phyloP scores from a whole-genome alignment of 2,113 vertebrate species.

The Rousettus leschenaultii region DNA sequence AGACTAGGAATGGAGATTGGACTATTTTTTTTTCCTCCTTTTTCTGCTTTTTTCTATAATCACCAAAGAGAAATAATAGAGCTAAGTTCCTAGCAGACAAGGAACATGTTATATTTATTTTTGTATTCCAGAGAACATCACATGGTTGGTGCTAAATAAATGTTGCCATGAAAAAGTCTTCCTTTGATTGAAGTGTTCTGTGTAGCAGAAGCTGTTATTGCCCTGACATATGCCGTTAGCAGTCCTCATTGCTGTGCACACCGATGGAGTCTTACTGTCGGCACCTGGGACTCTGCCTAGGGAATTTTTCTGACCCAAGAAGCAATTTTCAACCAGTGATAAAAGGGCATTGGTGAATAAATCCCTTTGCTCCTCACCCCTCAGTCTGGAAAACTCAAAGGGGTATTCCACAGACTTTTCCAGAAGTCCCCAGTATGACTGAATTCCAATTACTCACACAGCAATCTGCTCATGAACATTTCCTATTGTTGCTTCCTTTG shows the following conservation, averaged over 20 bases:
- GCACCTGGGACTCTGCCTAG: not conserved
- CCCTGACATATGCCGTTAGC: not conserved
- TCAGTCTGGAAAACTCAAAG: not conserved
- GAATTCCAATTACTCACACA: not conserved
- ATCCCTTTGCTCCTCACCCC: not conserved
- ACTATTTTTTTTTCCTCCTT: not conserved
- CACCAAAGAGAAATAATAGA: not conserved
- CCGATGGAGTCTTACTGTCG: not conserved
- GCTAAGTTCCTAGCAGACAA: not conserved
- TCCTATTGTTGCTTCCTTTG: rapidly evolving
- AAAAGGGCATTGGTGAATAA: not conserved
- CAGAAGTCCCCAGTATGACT: not conserved
- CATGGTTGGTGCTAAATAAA: not conserved
- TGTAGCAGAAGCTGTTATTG: not conserved
- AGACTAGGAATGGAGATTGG: not conserved
- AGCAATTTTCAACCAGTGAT: not conserved
- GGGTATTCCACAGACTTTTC: not conserved
- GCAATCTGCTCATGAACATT: not conserved
- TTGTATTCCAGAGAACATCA: not conserved
- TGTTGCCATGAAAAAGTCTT: not conserved
- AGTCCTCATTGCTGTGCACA: no score
- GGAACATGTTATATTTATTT: not conserved
- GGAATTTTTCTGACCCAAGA: not conserved
- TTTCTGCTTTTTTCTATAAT: not conserved
- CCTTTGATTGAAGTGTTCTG: not conserved